Evolutionary conservation across 2,888 invertebrate genomes (phyloP), one percentile per base, ranked within the genome.

Genomic region (Calameuta idolon): DNA sequence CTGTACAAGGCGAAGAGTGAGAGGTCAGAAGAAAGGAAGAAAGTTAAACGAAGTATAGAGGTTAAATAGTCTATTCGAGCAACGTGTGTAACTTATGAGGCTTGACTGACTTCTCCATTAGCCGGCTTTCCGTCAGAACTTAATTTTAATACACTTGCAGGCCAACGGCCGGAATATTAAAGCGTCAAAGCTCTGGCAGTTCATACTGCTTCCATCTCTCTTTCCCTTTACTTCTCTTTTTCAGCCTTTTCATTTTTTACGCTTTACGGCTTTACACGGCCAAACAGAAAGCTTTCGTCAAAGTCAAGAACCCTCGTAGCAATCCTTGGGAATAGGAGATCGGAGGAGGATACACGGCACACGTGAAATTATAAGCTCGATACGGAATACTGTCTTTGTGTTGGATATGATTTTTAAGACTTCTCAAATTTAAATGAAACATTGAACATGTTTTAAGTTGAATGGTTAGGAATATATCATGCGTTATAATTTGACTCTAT

Each of bases 51-150:
- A 83, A 83, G 82, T 77, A 71, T 73, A 31, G 31, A 77, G 77
- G 80, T 82, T 83, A 86, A 87, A 85, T 85, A 85, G 83, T 80
- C 82, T 79, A 83, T 83, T 34, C 71, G 31, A 31, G 71, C 11
- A 34, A 79, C 83, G 81, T 86, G 87, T 85, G 83, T 87, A 87
- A 88, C 85, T 88, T 84, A 82, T 84, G 75, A 82, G 82, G 85
- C 84, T 88, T 86, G 87, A 89, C 87, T 89, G 87, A 89, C 88
- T 89, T 86, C 86, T 88, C 87, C 86, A 89, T 89, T 89, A 89
- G 83, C 79, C 77, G 76, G 77, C 81, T 79, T 81, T 81, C 83
- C 82, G 82, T 82, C 83, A 82, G 84, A 87, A 87, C 85, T 88
- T 88, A 77, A 81, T 87, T 84, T 88, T 88, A 88, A 88, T 87